A percentile compares a stretch with the other conserved stretches of the same genome.
phyloP scores from a whole-genome alignment of 1,140 invertebrate species.

The Octopus sinensis region DNA sequence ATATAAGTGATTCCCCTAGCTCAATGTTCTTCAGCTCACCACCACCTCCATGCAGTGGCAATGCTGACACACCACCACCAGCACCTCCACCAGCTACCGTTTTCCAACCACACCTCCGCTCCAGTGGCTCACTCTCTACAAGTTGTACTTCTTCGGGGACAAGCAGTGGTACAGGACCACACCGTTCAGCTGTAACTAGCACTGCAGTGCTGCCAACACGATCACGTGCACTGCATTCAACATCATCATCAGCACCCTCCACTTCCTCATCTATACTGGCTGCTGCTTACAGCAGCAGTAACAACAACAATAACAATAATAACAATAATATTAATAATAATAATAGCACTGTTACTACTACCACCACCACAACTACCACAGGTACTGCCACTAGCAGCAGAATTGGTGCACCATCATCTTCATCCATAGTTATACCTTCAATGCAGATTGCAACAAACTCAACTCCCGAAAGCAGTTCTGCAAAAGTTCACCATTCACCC shows the following conservation, averaged over 20 bases:
- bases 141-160: not conserved
- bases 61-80: not conserved
- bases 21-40: not conserved
- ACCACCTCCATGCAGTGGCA: not conserved
- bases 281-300: not conserved
- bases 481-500: not conserved
- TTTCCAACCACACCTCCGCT: not conserved
- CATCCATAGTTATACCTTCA: constrained; percentile 14
- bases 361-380: too few relatives aligned
- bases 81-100: constrained; percentile 2
- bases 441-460: not conserved
- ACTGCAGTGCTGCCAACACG: not conserved
- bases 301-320: constrained; percentile 1
- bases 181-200: not conserved
- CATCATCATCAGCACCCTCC: not conserved
- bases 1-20: not conserved
- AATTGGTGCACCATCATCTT: not conserved
- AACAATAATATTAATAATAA: not conserved
- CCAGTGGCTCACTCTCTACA: not conserved
- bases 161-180: not conserved
- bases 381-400: too few relatives aligned
- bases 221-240: not conserved
- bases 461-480: not conserved
- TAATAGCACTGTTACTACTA: too few relatives aligned
- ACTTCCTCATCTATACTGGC: not conserved